A percentile compares a stretch with the other conserved stretches of the same genome.
These are phyloP conservation scores for Andrena bicolor DNA, from an alignment of 2,888 invertebrate genomes.

Conservation along the genomic window DNA sequence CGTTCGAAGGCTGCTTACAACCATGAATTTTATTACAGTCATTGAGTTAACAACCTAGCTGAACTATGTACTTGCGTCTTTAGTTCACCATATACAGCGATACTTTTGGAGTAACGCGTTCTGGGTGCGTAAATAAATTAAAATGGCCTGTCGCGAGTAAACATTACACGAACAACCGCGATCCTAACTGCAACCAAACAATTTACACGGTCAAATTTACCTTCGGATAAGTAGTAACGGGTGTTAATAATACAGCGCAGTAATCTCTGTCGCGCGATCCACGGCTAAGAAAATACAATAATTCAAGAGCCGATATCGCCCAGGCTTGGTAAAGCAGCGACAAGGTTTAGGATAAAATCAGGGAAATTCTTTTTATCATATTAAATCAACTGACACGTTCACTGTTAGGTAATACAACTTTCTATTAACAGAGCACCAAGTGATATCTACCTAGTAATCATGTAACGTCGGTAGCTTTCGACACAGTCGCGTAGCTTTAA, in stretches of 20 bases:
- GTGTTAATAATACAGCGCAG: conserved; percentile 39
- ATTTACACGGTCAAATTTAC: conserved; percentile 48
- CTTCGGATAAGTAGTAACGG: conserved; percentile 40
- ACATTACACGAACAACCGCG: conserved; percentile 43
- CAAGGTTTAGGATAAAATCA: background rate
- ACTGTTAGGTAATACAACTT: background rate
- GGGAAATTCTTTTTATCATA: background rate
- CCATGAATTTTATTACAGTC: conserved; percentile 18
- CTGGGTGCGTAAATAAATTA: conserved; percentile 51
- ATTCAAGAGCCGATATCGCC: background rate
- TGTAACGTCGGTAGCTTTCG: too few species aligned
- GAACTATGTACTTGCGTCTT: background rate
- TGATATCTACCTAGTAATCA: too few species aligned
- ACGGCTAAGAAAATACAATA: background rate
- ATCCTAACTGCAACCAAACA: conserved; percentile 31
- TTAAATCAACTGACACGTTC: background rate
- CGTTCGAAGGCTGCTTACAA: conserved; percentile 9
- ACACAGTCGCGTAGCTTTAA: too few species aligned
- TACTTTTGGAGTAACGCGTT: conserved; percentile 26
- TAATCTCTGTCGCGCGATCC: conserved; percentile 9
- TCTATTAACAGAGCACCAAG: background rate
- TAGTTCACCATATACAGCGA: background rate
- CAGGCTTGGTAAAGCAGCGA: background rate
- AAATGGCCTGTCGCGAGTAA: conserved; percentile 43
- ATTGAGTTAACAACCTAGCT: conserved; percentile 32